Evolutionary conservation across 2,888 invertebrate genomes (phyloP).

Genomic region (Ochropleura leucogaster): DNA sequence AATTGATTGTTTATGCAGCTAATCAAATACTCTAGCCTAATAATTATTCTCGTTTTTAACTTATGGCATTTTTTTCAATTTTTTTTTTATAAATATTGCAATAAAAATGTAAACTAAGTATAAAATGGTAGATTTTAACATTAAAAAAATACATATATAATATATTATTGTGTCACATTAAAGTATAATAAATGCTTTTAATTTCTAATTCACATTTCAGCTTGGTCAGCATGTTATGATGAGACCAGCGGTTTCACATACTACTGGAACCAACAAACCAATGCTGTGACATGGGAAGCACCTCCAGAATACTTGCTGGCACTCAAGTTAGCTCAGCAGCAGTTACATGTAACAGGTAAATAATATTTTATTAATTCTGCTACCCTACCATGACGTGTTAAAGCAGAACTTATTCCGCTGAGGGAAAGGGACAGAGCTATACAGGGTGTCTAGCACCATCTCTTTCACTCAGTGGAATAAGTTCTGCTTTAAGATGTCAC

Average conservation of each 20-base stretch:
- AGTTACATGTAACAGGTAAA: constrained; percentile 79
- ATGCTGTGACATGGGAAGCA: constrained; percentile 92
- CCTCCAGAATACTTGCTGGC: constrained; percentile 88
- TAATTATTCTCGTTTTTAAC: not conserved
- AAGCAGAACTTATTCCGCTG: too few species aligned
- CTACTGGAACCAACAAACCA: constrained; percentile 91
- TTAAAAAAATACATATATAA: not conserved
- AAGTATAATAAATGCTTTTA: too few species aligned
- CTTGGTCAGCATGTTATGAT: constrained; percentile 92
- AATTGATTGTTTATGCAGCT: not conserved
- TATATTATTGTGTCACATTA: too few species aligned
- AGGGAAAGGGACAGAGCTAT: too few species aligned
- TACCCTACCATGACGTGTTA: too few species aligned
- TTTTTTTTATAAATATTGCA: too few species aligned
- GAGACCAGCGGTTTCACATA: constrained; percentile 91
- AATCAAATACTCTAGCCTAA: not conserved
- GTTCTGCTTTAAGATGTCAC: too few species aligned
- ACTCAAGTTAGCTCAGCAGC: constrained; percentile 85
- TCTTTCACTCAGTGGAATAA: too few species aligned
- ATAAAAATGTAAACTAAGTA: not conserved
- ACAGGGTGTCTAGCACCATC: too few species aligned
- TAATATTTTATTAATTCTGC: not conserved
- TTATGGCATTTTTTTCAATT: not conserved
- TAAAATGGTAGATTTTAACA: not conserved
- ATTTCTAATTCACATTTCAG: constrained; percentile 72